Evolutionary conservation across 2,113 vertebrate species (phyloP), one percentile per base, ranked within the genome.

Genomic region (Chaenocephalus aceratus): DNA sequence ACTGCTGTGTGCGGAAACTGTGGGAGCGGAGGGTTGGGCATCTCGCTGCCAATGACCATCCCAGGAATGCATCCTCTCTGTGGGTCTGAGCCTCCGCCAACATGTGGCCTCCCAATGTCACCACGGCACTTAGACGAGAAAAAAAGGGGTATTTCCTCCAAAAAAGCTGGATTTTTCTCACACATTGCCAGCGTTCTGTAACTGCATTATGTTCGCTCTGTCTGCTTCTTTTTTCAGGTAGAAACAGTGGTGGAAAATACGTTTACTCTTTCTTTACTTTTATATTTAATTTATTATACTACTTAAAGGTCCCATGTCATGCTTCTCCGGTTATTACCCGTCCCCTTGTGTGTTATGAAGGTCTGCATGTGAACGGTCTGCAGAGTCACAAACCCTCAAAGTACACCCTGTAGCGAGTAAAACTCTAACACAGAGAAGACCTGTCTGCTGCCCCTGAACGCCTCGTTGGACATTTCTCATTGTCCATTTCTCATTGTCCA

Each of bases 61-160:
- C 78, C 80, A 92, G 79, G 89, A 95, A 94, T 93, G 91, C 68
- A 79, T 85, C 87, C 87, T 75, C 86, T 93, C 90, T 79, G 66
- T 83, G 85, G 85, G 86, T 77, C 86, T 91, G 92, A 88, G 89
- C 80, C 56, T 10, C 78, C 69, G 92, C 93, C 93, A 94, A 89
- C 91, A 89, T 92, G 92, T 92, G 88, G 92, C 84, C 79, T 92
- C 90, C 82, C 85, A 90, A 87, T 87, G 91, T 93, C 93, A 89
- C 90, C 54, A 52, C 86, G 82, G 72, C 78, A 58, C 83, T 36
- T 51, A 83, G 71, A 82, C 54, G 64, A 81, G 72, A 48, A 70
- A 85, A 81, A 79, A 67, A 51, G 69, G 81, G 78, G 52, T 45
- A 21, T 16, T 2, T 0, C 4, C 15, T 67, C 36, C 41, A n/a